Percentiles rank a stretch among this genome's conserved stretches.
Conservation (phyloP, 2,113 vertebrate species). For the Mixornis gularis region DNA sequence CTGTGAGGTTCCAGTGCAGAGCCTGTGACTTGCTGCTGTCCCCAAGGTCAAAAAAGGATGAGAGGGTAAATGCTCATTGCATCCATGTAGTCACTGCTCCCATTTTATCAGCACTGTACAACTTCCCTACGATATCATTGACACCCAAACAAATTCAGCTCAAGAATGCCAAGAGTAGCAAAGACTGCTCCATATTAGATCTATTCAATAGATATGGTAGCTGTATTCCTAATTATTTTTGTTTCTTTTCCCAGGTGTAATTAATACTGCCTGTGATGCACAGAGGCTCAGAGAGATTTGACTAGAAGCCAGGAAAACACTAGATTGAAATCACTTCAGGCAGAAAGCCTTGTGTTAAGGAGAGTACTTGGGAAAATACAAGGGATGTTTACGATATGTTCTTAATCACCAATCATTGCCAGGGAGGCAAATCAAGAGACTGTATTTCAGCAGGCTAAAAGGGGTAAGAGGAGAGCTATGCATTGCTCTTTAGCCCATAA, state of each 20-base stretch:
- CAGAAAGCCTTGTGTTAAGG: background rate
- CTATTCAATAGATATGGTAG: background rate
- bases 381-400: background rate
- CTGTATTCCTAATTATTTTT: background rate
- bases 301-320: background rate
- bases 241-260: background rate
- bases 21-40: background rate
- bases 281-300: background rate
- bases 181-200: background rate
- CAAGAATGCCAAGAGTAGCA: background rate
- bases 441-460: slow-evolving; percentile 38
- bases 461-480: background rate
- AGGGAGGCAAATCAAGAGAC: slow-evolving; percentile 11
- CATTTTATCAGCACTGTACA: background rate
- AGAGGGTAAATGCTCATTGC: background rate
- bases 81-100: background rate
- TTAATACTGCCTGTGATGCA: background rate
- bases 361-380: slow-evolving; percentile 9
- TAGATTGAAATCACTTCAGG: background rate
- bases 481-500: slow-evolving; percentile 9
- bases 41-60: background rate
- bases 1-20: background rate
- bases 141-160: background rate
- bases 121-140: background rate
- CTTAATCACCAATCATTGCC: slow-evolving; percentile 24